Base-by-base conservation (phyloP, 2,888 invertebrate species). In the Cabera pusaria region DNA sequence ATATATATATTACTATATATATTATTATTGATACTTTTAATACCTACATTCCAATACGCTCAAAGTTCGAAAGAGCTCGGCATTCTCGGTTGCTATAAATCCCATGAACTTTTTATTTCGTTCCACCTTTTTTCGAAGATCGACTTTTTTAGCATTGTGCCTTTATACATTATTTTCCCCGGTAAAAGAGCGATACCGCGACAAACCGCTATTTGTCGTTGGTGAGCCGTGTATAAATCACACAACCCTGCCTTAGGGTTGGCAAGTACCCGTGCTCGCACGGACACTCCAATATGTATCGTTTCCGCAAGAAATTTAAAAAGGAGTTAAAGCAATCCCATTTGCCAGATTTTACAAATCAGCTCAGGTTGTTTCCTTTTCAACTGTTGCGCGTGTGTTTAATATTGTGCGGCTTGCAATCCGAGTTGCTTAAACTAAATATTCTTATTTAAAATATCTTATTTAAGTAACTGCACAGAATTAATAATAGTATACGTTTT, bases 151-250 rank as follows among this genome's bases (percentile, higher is more conserved):
- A 65, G 54, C 59, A 57, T 59, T 65, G 62, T 63, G 53, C 51
- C 58, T 64, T 65, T 72, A 74, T 72, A 78, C 73, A 74, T 80
- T 81, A 78, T 81, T 81, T 76, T 63, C 42, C 69, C 69, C 68
- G 66, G 72, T 70, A 68, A 74, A 76, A 76, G 78, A 79, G 73
- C 78, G 79, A 82, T 80, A 76, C 71, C 67, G 70, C 76, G 79
- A 82, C 79, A 81, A 81, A 82, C 83, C 80, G 79, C 81, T 83
- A 84, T 85, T 87, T 86, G 81, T 86, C 82, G 84, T 80, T 62
- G 69, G 70, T 64, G 68, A 74, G 68, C 66, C 65, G 61, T 56
- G 66, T 72, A 81, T 85, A 85, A 84, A 85, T 86, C 85, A 83
- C 71, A 72, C 70, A 66, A 69, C 81, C 79, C 75, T 62, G 50